phyloP scores from a whole-genome alignment of 2,797 vertebrate species.

The Eidolon dupreanum region DNA sequence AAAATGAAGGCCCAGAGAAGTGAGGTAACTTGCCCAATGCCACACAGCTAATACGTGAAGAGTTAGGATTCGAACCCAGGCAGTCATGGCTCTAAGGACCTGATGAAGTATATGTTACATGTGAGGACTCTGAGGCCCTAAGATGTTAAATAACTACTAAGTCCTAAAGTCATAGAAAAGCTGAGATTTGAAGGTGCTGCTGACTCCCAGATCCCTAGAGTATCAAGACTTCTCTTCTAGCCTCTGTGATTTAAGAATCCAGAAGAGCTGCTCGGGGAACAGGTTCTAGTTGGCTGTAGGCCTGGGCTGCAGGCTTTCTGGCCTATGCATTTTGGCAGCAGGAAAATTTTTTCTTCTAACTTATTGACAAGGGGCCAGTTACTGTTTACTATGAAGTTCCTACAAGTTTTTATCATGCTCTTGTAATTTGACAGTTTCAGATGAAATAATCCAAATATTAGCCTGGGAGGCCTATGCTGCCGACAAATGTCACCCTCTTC shows the following conservation, averaged over 20 bases:
- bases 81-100: neutral
- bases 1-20: neutral
- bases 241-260: neutral
- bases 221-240: neutral
- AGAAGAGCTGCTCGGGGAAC: neutral
- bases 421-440: conserved; percentile 64
- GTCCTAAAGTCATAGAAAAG: neutral
- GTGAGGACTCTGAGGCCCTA: neutral
- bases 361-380: conserved; percentile 50
- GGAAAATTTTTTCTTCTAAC: conserved; percentile 32
- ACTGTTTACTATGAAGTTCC: conserved; percentile 65
- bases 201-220: neutral
- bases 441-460: conserved; percentile 68
- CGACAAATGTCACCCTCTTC: conserved; percentile 4
- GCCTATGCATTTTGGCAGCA: conserved; percentile 36
- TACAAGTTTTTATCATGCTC: conserved; percentile 55
- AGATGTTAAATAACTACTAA: neutral
- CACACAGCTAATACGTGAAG: neutral
- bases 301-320: neutral
- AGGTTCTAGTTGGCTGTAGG: neutral
- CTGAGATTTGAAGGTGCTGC: neutral
- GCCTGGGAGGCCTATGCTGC: conserved; percentile 14
- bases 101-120: neutral
- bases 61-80: neutral
- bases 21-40: neutral